phyloP scores from a whole-genome alignment of 2,797 vertebrate genomes.

The Scomberomorus guttatus region DNA sequence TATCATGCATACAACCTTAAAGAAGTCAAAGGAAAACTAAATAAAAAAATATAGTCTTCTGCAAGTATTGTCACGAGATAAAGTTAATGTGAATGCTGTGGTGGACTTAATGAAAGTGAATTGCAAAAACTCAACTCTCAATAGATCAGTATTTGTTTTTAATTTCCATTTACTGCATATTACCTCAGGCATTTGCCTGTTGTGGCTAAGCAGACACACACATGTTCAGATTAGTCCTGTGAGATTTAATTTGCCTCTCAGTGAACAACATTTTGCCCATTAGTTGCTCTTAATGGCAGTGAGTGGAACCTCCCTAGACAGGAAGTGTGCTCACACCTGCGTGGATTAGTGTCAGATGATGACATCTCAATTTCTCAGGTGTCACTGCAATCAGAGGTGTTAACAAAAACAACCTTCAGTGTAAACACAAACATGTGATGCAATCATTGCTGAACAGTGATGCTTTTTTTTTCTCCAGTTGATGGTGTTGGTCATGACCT shows the following conservation, averaged over 20 bases:
- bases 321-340: slow-evolving; percentile 21
- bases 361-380: slow-evolving; percentile 6
- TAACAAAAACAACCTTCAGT: slow-evolving; percentile 27
- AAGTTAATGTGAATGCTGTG: not conserved
- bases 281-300: not conserved
- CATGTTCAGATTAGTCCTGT: not conserved
- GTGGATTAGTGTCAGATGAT: not conserved
- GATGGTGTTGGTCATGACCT: not conserved
- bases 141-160: slow-evolving; percentile 1
- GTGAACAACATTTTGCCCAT: slow-evolving; percentile 1
- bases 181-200: not conserved
- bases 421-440: slow-evolving; percentile 29
- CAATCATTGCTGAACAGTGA: not conserved
- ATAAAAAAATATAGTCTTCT: no score
- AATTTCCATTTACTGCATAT: no score
- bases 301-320: slow-evolving; percentile 7
- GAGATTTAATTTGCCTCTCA: not conserved
- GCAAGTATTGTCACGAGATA: not conserved
- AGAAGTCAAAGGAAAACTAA: no score
- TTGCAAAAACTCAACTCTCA: not conserved
- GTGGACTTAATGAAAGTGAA: not conserved
- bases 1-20: no score
- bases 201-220: not conserved
- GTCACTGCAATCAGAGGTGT: slow-evolving; percentile 48
- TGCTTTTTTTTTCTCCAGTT: not conserved